These are phyloP conservation scores for Parotocinclus haroldoi DNA, from an alignment of 2,797 vertebrate genomes.

Conservation along the genomic window DNA sequence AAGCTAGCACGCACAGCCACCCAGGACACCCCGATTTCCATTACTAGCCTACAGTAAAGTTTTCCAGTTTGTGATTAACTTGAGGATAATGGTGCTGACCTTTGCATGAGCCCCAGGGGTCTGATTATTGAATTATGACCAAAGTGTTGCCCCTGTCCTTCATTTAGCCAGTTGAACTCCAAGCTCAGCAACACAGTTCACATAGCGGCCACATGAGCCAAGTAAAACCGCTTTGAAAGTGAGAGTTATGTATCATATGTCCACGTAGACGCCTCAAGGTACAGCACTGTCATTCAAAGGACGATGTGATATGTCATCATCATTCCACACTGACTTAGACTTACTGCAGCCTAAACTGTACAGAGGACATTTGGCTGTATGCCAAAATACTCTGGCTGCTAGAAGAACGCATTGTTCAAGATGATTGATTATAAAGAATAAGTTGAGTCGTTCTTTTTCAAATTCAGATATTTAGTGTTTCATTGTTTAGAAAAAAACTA, in stretches of 20 bases:
- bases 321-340: conserved; percentile 21
- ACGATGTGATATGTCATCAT: conserved; percentile 27
- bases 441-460: no score
- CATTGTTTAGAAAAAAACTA: no score
- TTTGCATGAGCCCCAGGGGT: conserved; percentile 45
- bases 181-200: conserved; percentile 9
- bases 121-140: conserved; percentile 42
- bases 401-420: conserved; percentile 29
- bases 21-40: conserved; percentile 46
- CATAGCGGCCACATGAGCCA: conserved; percentile 11
- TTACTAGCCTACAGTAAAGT: conserved; percentile 50
- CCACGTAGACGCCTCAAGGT: conserved; percentile 15
- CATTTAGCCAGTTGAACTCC: conserved; percentile 1
- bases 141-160: not conserved
- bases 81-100: conserved; percentile 52
- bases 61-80: conserved; percentile 39
- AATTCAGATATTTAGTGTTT: no score
- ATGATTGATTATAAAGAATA: conserved; percentile 1
- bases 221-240: conserved; percentile 18
- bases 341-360: conserved; percentile 12
- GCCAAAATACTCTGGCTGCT: conserved; percentile 30
- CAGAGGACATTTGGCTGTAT: not conserved
- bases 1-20: conserved; percentile 25
- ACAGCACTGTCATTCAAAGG: conserved; percentile 35
- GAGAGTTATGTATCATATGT: conserved; percentile 12